Base-by-base conservation (phyloP, 2,888 invertebrate species). In the Halocaridina rubra region DNA sequence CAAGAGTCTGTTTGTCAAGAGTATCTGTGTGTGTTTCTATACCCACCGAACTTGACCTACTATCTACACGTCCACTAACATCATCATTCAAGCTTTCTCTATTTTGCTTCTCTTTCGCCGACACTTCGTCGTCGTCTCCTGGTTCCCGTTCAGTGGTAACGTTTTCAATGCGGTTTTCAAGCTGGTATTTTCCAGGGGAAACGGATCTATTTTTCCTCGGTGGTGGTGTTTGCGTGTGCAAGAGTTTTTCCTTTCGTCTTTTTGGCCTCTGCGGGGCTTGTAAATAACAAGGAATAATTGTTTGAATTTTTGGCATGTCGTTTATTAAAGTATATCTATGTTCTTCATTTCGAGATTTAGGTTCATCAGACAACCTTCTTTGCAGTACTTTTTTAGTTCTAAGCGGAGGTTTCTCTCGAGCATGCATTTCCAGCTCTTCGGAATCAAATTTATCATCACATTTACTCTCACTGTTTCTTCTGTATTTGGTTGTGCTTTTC, bases 311-410 rank as follows among this genome's bases (percentile, higher is more conserved):
- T n/a, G n/a, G n/a, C n/a, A n/a, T n/a, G n/a, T n/a, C n/a, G n/a
- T n/a, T n/a, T n/a, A n/a, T n/a, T n/a, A n/a, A n/a, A n/a, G n/a
- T n/a, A n/a, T n/a, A n/a, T n/a, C n/a, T n/a, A n/a, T n/a, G n/a
- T n/a, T n/a, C n/a, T n/a, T n/a, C n/a, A n/a, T n/a, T n/a, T n/a
- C n/a, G n/a, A 13, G 22, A 22, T 59, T 32, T 77, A 4, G n/a
- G 59, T 59, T 77, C 76, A 24, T 61, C 61, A 10, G 76, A 77
- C n/a, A 77, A n/a, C 2, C 76, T 29, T 29, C 76, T 57, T 8
- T 61, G 19, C 22, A 77, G 61, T 22, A 77, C 22, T 24, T 61
- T 77, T 24, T 61, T 77, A 19, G 76, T 59, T 19, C 61, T 77
- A 0, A 61, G 59, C 27, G 76, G 76, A 19, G 76, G 61, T 7